These are phyloP conservation scores for Lathamus discolor DNA, from an alignment of 2,113 vertebrate species.

Conservation along the genomic window DNA sequence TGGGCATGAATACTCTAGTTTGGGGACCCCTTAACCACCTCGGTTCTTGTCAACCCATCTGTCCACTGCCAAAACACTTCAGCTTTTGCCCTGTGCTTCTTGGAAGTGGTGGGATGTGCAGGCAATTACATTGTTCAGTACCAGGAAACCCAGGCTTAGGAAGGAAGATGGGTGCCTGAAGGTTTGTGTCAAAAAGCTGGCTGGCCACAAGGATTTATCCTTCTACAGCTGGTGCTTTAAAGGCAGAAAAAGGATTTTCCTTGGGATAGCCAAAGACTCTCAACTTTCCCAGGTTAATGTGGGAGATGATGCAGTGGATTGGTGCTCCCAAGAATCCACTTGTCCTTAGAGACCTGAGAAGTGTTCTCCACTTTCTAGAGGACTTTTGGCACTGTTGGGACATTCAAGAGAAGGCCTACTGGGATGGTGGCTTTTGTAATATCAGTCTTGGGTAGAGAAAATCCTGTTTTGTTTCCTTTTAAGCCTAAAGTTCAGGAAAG, in stretches of 20 bases:
- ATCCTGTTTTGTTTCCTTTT: not conserved
- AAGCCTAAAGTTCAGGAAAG: not conserved
- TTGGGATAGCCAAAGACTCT: not conserved
- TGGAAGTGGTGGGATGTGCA: not conserved
- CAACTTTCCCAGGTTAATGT: rapidly evolving
- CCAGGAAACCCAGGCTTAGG: not conserved
- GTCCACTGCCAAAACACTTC: not conserved
- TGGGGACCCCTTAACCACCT: not conserved
- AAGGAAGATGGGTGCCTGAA: not conserved
- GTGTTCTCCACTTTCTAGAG: not conserved
- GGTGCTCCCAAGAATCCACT: not conserved
- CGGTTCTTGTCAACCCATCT: not conserved
- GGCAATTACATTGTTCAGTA: not conserved
- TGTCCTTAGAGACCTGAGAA: not conserved
- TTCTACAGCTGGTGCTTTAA: not conserved
- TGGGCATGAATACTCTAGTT: not conserved
- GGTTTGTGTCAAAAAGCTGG: not conserved
- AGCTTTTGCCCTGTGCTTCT: not conserved
- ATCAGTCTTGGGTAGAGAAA: not conserved
- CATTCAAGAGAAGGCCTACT: not conserved
- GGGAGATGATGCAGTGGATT: not conserved
- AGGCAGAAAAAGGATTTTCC: not conserved
- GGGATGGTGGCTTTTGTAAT: not conserved
- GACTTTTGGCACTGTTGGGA: not conserved
- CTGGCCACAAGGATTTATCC: not conserved